Evolutionary conservation across 2,888 invertebrate species (phyloP), one percentile per base, ranked within the genome.

Genomic region (Caenorhabditis doughertyi): DNA sequence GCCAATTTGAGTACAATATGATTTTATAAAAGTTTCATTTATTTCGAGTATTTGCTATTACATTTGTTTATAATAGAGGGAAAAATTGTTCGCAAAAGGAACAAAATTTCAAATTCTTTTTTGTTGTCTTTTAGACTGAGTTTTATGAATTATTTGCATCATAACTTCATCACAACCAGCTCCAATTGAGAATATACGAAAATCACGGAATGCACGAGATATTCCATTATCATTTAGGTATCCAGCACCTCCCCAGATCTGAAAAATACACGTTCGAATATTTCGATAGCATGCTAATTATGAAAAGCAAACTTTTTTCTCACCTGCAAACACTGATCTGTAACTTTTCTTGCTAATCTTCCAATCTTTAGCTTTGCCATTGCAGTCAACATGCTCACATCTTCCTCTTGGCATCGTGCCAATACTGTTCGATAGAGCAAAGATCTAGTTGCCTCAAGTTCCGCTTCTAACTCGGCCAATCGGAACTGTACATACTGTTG

Each of bases 241-340:
- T 9, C 94, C 94, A 93, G 94, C 93, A 18, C 94, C 94, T 72
- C 94, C 94, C 93, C 93, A 94, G 89, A 91, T 94, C 91, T 94
- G 93, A 39, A 39, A 9, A 32, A 32, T 32, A n/a, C n/a, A n/a
- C n/a, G n/a, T n/a, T n/a, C n/a, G n/a, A n/a, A n/a, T n/a, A n/a
- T n/a, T n/a, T n/a, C n/a, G n/a, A n/a, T n/a, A n/a, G n/a, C n/a
- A n/a, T n/a, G n/a, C n/a, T n/a, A n/a, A n/a, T n/a, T n/a, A n/a
- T n/a, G n/a, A n/a, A n/a, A n/a, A n/a, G 9, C 23, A 27, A 16
- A 42, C n/a, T 55, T n/a, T 13, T 55, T 3, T 39, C 49, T 13
- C 42, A 89, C 89, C 85, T 89, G 89, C n/a, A 94, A 91, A 88
- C 94, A 94, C n/a, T 92, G 86, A 88, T 94, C 94, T 1, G 93